Conservation (phyloP, 92 coral and sea anemone species). For the Porites rus region DNA sequence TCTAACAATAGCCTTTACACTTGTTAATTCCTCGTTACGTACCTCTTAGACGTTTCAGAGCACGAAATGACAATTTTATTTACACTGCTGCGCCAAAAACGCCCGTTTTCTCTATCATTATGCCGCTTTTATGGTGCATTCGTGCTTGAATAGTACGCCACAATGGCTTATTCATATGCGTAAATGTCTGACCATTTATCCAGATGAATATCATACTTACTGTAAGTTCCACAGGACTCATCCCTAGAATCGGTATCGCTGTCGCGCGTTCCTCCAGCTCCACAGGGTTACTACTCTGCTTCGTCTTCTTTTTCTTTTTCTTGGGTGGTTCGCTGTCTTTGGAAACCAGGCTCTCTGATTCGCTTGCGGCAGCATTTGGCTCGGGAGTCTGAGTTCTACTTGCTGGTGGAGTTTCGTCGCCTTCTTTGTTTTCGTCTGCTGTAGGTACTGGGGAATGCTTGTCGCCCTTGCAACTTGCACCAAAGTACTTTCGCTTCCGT, state of each 20-base stretch:
- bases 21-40: no score
- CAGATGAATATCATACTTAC: conserved; percentile 31
- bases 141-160: no score
- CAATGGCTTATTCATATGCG: no score
- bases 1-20: no score
- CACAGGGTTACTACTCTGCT: conserved; percentile 20
- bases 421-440: conserved; percentile 45
- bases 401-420: conserved; percentile 53
- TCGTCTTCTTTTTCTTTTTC: conserved; percentile 77
- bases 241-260: conserved; percentile 48
- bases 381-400: conserved; percentile 73
- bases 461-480: conserved; percentile 75
- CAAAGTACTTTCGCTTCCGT: conserved; percentile 92
- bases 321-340: conserved; percentile 75
- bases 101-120: no score
- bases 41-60: no score
- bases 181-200: no score
- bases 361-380: conserved; percentile 69
- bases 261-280: conserved; percentile 37
- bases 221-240: conserved; percentile 61
- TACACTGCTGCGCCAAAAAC: no score
- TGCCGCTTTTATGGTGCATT: no score
- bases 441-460: conserved; percentile 71
- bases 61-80: no score
- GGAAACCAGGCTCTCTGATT: conserved; percentile 64